Conservation (phyloP, 64 coral and sea anemone species). For the Porites lutea region DNA sequence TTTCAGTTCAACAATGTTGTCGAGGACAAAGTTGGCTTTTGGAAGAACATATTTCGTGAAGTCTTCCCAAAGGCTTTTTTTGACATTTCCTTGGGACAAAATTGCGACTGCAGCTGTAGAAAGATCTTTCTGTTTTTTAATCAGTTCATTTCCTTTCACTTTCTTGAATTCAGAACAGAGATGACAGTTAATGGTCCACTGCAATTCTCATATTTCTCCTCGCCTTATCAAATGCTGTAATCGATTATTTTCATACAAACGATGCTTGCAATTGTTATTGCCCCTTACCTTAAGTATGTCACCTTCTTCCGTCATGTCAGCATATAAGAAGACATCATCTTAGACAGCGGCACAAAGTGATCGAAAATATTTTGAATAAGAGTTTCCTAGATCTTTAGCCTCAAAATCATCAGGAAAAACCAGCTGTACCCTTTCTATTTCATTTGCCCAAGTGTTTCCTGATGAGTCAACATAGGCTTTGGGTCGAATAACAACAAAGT, state of each 20-base stretch:
- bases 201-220: constrained; percentile 11
- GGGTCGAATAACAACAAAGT: constrained; percentile 32
- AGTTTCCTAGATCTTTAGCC: background rate
- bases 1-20: background rate
- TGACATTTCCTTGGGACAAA: background rate
- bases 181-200: background rate
- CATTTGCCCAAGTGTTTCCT: constrained; percentile 40
- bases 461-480: constrained; percentile 15
- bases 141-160: background rate
- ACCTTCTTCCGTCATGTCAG: constrained; percentile 53
- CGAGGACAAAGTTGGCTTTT: too few relatives aligned
- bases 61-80: background rate
- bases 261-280: constrained; percentile 8
- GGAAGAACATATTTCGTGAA: background rate
- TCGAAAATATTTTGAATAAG: background rate
- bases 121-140: background rate
- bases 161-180: background rate
- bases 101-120: background rate
- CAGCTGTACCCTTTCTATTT: background rate
- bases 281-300: constrained; percentile 28
- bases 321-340: constrained; percentile 44
- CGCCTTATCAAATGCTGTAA: constrained; percentile 23
- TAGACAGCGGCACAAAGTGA: constrained; percentile 19
- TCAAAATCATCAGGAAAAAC: constrained; percentile 26
- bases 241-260: constrained; percentile 39